These are phyloP conservation scores for Drosophila atripex DNA, from an alignment of 2,888 invertebrate genomes.

Conservation along the genomic window DNA sequence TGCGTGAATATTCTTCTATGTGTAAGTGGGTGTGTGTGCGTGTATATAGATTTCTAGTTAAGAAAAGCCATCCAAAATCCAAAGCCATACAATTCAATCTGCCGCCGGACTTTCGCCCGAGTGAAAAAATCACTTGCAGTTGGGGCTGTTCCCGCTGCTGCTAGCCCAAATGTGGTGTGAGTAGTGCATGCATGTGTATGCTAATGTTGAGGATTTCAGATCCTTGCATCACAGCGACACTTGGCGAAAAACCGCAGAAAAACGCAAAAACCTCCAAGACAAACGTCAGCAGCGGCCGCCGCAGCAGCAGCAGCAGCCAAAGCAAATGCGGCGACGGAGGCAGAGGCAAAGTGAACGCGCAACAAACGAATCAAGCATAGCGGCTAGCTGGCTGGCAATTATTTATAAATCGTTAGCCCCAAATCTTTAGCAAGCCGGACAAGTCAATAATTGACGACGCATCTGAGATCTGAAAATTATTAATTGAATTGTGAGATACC, in stretches of 20 bases:
- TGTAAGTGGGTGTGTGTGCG: conserved; percentile 77
- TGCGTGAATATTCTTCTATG: conserved; percentile 81
- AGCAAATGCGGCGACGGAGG: conserved; percentile 26
- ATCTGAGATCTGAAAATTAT: conserved; percentile 2
- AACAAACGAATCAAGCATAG: conserved; percentile 33
- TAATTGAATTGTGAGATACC: conserved; percentile 35
- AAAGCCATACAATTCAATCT: conserved; percentile 43
- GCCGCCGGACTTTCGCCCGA: conserved; percentile 55
- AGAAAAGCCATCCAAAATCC: conserved; percentile 46
- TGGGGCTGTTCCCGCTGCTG: conserved; percentile 25
- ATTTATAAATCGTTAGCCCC: conserved; percentile 44
- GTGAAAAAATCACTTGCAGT: conserved; percentile 49
- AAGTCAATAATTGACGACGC: conserved; percentile 45
- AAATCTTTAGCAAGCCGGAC: conserved; percentile 23
- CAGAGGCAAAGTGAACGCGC: conserved; percentile 33
- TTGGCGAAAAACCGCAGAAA: conserved; percentile 61
- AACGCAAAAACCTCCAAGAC: conserved; percentile 47
- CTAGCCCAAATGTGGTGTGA: conserved; percentile 21
- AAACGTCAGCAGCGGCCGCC: conserved; percentile 70
- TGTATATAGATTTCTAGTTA: conserved; percentile 61
- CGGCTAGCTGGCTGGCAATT: conserved; percentile 33
- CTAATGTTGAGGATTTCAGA: conserved; percentile 63
- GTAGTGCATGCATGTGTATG: conserved; percentile 57
- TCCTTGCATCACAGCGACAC: conserved; percentile 65
- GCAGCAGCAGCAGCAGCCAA: conserved; percentile 44